Evolutionary conservation across 2,797 vertebrate species (phyloP), one percentile per base, ranked within the genome.

Genomic region (Pygocentrus nattereri): DNA sequence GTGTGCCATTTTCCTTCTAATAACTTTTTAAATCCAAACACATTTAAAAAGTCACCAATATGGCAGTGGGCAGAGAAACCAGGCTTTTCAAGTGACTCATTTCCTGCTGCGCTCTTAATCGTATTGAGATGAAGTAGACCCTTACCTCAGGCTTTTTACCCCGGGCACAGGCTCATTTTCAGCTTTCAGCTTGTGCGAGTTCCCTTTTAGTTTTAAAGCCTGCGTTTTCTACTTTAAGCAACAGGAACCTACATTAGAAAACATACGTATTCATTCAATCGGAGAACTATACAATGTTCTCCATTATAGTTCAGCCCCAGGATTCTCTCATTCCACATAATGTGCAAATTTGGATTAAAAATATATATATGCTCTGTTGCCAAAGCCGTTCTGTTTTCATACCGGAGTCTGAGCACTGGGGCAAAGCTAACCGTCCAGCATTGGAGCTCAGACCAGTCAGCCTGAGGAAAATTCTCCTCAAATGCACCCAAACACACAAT

Each of bases 31-130:
- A 50, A 50, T 10, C 8, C 13, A 50, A 50, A 50, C 49, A 5
- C 2, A 11, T 52, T 5, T 18, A 21, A 5, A 16, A 52, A 52
- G 50, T 18, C 8, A 52, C 4, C 4, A 18, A 11, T n/a, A 54
- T 4, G 49, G 49, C 54, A 23, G 10, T 23, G 81, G 79, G 78
- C 79, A 62, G 50, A 65, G 76, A 85, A 85, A 85, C 85, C 86
- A 69, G 21, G 79, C 69, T 5, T 5, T 1, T 5, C 10, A 44
- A 44, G 41, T 44, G 41, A 44, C 41, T 84, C 50, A 81, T 88
- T 86, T 88, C 79, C 85, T 87, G 77, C 62, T 78, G 72, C 41
- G 30, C 30, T 62, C 87, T 79, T 27, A 80, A 89, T 87, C 62
- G 69, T 44, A 65, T 19, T 70, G 72, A 73, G 52, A 71, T 25